Conservation (phyloP, 64 coral and sea anemone species). For the Actinia equina region DNA sequence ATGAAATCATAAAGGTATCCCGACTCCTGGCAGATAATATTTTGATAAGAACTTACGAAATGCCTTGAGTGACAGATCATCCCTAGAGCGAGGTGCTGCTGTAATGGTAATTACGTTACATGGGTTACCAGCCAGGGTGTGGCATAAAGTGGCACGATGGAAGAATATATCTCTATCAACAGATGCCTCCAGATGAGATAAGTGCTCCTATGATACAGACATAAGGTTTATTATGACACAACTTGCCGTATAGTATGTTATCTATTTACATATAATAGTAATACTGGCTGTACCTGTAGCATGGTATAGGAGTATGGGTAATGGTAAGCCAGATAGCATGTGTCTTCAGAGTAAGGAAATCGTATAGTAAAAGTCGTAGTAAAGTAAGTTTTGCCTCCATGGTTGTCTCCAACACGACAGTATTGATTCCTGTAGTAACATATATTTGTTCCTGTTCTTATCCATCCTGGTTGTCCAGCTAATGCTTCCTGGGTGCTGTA, state of each 20-base stretch:
- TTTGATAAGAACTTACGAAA: conserved; percentile 56
- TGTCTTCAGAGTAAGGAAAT: conserved; percentile 83
- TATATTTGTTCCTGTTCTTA: conserved; percentile 73
- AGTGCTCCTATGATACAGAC: conserved; percentile 42
- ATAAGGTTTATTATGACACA: too few relatives aligned
- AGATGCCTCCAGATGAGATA: conserved; percentile 63
- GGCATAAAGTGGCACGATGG: conserved; percentile 70
- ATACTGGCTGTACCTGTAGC: conserved; percentile 67
- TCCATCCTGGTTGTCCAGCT: conserved; percentile 75
- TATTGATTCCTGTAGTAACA: conserved; percentile 99
- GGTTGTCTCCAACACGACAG: conserved; percentile 44
- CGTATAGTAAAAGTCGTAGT: conserved; percentile 86
- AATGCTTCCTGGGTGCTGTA: conserved; percentile 73
- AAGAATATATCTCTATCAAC: conserved; percentile 76
- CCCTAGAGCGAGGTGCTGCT: conserved; percentile 44
- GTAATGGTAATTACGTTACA: conserved; percentile 97
- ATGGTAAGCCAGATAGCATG: conserved; percentile 94
- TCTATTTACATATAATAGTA: too few relatives aligned
- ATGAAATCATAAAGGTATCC: neutral
- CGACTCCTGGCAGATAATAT: neutral
- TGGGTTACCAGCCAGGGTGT: conserved; percentile 84
- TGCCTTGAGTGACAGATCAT: conserved; percentile 44
- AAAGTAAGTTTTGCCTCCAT: conserved; percentile 86
- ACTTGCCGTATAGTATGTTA: too few relatives aligned
- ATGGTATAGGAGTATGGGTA: conserved; percentile 95